Evolutionary conservation across 2,113 vertebrate genomes (phyloP).

Genomic region (Lampris megalopsis): DNA sequence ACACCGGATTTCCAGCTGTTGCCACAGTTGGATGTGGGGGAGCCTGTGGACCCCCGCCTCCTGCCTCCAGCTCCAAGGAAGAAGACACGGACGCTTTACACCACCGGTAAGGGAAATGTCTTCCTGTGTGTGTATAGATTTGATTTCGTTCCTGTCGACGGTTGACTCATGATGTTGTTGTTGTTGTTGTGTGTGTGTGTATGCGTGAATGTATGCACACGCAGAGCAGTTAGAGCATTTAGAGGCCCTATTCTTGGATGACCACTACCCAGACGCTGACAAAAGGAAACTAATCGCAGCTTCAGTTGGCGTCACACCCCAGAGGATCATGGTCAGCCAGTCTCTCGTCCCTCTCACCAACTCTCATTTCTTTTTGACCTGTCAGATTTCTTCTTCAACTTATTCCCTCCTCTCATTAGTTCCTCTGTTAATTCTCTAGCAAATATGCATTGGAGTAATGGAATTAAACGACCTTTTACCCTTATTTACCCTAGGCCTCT

Average conservation of each 20-base stretch:
- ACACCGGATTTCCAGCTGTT: slow-evolving; percentile 51
- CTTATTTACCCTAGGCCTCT: not conserved
- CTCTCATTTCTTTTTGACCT: slow-evolving; percentile 2
- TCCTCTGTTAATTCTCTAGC: not conserved
- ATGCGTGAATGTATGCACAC: slow-evolving; percentile 10
- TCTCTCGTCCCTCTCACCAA: not conserved
- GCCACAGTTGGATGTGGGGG: slow-evolving; percentile 50
- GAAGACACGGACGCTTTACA: slow-evolving; percentile 92
- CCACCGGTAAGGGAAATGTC: slow-evolving; percentile 79
- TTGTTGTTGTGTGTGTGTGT: slow-evolving; percentile 6
- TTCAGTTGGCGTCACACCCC: slow-evolving; percentile 90
- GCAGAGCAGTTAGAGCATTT: slow-evolving; percentile 92
- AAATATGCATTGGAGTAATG: not conserved
- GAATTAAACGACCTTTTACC: too few relatives aligned
- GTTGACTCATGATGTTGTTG: slow-evolving; percentile 2
- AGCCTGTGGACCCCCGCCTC: slow-evolving; percentile 57
- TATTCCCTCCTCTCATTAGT: not conserved
- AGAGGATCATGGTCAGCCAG: slow-evolving; percentile 90
- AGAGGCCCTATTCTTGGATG: slow-evolving; percentile 90
- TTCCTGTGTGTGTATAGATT: slow-evolving; percentile 17
- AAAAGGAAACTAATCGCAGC: slow-evolving; percentile 90
- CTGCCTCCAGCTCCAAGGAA: slow-evolving; percentile 82
- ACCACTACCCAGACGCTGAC: slow-evolving; percentile 93
- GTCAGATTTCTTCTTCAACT: not conserved
- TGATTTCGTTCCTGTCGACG: not conserved